Percentiles rank a stretch among this genome's conserved stretches.
Conservation (phyloP, 2,888 invertebrate species). For the Drosophila sordidula region DNA sequence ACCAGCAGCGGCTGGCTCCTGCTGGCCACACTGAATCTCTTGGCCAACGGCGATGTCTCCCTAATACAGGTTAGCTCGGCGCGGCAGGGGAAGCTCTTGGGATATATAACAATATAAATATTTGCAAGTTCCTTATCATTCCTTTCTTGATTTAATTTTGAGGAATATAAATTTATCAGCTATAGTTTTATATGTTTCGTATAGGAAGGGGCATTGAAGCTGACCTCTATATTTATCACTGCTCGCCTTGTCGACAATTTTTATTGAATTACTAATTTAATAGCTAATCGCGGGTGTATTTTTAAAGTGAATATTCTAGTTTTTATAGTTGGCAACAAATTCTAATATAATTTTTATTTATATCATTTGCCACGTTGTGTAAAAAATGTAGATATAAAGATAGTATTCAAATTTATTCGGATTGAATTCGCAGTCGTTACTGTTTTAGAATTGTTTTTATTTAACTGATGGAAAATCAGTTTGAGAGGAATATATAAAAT, state of each 20-base stretch:
- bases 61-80: conserved; percentile 90
- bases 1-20: conserved; percentile 99
- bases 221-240: conserved; percentile 4
- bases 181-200: background rate
- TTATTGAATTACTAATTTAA: background rate
- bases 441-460: too few relatives aligned
- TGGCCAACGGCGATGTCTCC: conserved; percentile 95
- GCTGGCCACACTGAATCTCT: conserved; percentile 94
- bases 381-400: too few relatives aligned
- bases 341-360: too few relatives aligned
- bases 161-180: background rate
- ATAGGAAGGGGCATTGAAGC: background rate
- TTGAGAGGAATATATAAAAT: too few relatives aligned
- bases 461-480: too few relatives aligned
- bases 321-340: background rate
- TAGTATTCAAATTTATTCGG: too few relatives aligned
- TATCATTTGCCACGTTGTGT: too few relatives aligned
- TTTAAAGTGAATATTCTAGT: background rate
- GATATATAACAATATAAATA: too few relatives aligned
- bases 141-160: too few relatives aligned
- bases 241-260: background rate
- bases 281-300: conserved; percentile 1
- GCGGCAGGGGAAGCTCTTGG: too few relatives aligned
- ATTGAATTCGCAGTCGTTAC: too few relatives aligned
- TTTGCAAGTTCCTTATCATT: too few relatives aligned